These are phyloP conservation scores for Cydia strobilella DNA, from an alignment of 1,140 invertebrate species.

Conservation along the genomic window DNA sequence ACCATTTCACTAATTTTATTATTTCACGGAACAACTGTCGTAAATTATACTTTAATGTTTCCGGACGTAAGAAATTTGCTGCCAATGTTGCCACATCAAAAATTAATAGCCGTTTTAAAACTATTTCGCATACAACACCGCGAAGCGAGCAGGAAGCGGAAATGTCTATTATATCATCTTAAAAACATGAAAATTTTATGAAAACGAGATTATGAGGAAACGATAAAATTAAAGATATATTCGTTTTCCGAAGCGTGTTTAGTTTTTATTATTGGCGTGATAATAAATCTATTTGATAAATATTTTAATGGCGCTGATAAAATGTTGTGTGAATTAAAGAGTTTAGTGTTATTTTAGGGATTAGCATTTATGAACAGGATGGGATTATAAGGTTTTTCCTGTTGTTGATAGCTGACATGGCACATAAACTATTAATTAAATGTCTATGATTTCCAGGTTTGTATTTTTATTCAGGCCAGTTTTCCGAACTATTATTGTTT, in stretches of 20 bases:
- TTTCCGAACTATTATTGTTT: no score
- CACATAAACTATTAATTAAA: constrained; percentile 4
- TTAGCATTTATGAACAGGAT: constrained; percentile 13
- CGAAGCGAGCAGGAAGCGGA: constrained; percentile 67
- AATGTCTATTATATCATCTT: constrained; percentile 69
- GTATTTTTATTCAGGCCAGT: not conserved
- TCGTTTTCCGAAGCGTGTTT: not conserved
- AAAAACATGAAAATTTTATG: constrained; percentile 62
- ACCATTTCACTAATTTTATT: constrained; percentile 71
- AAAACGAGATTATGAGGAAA: constrained; percentile 61
- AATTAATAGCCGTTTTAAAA: constrained; percentile 73
- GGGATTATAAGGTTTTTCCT: not conserved
- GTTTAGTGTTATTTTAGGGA: constrained; percentile 18
- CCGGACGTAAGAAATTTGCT: constrained; percentile 65
- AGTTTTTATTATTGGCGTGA: constrained; percentile 23
- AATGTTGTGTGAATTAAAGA: constrained; percentile 24
- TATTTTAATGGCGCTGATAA: constrained; percentile 13
- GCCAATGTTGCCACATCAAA: constrained; percentile 71
- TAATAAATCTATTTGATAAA: constrained; percentile 28
- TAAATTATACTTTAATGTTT: constrained; percentile 79
- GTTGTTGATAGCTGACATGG: not conserved
- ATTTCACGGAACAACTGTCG: constrained; percentile 59
- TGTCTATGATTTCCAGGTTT: not conserved
- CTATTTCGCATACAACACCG: constrained; percentile 70
- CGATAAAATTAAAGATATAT: constrained; percentile 57